Conservation (phyloP, 2,888 invertebrate species). For the Epistrophella euchroma region DNA sequence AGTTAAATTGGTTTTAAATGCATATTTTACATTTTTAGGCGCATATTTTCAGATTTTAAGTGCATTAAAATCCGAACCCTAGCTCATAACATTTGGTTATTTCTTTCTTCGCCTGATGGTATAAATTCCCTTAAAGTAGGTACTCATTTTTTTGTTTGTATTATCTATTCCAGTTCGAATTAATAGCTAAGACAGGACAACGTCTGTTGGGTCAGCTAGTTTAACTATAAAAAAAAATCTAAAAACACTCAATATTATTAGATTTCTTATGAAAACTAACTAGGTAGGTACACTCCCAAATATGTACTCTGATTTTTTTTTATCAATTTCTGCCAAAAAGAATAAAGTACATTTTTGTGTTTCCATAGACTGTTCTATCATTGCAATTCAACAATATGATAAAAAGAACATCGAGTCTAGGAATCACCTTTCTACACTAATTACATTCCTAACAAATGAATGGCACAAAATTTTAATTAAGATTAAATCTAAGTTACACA, state of each 20-base stretch:
- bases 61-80: no score
- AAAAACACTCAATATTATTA: not conserved
- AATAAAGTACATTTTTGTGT: not conserved
- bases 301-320: not conserved
- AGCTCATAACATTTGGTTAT: no score
- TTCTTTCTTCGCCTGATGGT: no score
- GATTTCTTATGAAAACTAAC: not conserved
- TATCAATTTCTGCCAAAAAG: constrained; percentile 24
- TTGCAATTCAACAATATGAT: constrained; percentile 44
- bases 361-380: constrained; percentile 38
- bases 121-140: no score
- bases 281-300: not conserved
- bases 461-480: constrained; percentile 57
- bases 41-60: no score
- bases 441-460: constrained; percentile 48
- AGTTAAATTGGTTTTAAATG: no score
- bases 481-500: constrained; percentile 49
- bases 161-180: no score
- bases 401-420: constrained; percentile 32
- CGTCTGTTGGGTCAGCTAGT: no score
- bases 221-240: no score
- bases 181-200: no score
- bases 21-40: no score
- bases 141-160: no score
- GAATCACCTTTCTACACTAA: constrained; percentile 42